Evolutionary conservation across 2,888 invertebrate species (phyloP).

Genomic region (Agriopis aurantiaria): DNA sequence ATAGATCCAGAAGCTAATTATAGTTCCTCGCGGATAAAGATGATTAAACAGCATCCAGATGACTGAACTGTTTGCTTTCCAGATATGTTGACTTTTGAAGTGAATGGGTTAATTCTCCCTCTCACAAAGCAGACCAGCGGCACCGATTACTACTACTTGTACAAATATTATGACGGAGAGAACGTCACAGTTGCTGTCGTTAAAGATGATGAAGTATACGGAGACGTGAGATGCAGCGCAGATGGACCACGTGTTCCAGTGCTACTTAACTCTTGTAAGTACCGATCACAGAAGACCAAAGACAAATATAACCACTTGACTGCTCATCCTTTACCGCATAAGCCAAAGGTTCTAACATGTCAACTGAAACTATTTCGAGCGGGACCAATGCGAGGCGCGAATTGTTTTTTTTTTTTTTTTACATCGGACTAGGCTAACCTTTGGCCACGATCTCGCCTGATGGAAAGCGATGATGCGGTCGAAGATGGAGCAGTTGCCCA

Average conservation of each 20-base stretch:
- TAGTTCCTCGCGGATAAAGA: too few relatives aligned
- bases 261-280: not conserved
- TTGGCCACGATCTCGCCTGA: too few relatives aligned
- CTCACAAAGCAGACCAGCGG: not conserved
- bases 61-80: not conserved
- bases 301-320: too few relatives aligned
- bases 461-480: too few relatives aligned
- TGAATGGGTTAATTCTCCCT: not conserved
- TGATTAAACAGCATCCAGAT: not conserved
- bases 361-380: too few relatives aligned
- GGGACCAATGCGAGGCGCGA: too few relatives aligned
- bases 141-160: not conserved
- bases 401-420: too few relatives aligned
- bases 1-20: too few relatives aligned
- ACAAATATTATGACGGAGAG: not conserved
- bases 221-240: not conserved
- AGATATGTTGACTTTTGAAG: not conserved
- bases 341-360: too few relatives aligned
- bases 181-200: not conserved
- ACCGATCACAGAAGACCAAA: not conserved
- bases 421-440: too few relatives aligned
- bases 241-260: not conserved
- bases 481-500: too few relatives aligned
- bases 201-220: not conserved
- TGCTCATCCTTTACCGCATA: too few relatives aligned